Percentiles rank a stretch among this genome's conserved stretches.
Evolutionary conservation across 2,888 invertebrate species (phyloP).

Genomic region (Creontiades dilutus): DNA sequence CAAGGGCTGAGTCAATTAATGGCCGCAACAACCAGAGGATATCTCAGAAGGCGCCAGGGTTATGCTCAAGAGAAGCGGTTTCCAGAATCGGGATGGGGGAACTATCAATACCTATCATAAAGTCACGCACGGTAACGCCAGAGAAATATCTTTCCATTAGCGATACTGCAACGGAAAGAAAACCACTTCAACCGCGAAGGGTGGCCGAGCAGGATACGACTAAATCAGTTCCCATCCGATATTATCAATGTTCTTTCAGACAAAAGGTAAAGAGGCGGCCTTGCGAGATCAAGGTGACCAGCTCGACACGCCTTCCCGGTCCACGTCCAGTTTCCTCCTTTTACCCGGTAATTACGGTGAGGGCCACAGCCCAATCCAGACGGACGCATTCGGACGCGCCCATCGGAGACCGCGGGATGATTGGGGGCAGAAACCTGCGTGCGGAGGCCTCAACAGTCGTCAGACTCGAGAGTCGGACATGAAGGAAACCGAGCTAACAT

Average conservation of each 20-base stretch:
- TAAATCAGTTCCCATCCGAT: constrained; percentile 33
- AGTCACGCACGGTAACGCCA: constrained; percentile 3
- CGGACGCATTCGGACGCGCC: constrained; percentile 52
- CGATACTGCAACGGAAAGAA: background rate
- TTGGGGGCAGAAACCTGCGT: too few relatives aligned
- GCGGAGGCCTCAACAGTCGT: too few relatives aligned
- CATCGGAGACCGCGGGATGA: background rate
- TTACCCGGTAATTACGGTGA: constrained; percentile 38
- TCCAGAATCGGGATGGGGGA: too few relatives aligned
- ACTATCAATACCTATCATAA: too few relatives aligned
- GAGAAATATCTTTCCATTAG: background rate
- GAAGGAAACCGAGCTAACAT: too few relatives aligned
- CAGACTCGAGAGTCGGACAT: too few relatives aligned
- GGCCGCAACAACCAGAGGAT: too few relatives aligned
- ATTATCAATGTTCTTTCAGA: constrained; percentile 13
- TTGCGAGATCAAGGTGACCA: constrained; percentile 68
- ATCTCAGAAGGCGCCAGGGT: too few relatives aligned
- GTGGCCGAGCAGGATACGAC: constrained; percentile 4
- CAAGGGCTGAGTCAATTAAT: too few relatives aligned
- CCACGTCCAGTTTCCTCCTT: constrained; percentile 61
- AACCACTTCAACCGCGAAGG: background rate
- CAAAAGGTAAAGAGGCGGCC: constrained; percentile 47
- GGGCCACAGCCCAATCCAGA: constrained; percentile 41
- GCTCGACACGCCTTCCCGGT: constrained; percentile 60
- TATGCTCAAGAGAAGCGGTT: too few relatives aligned